Conservation (phyloP, 2,797 vertebrate genomes). For the Rhinella marina region DNA sequence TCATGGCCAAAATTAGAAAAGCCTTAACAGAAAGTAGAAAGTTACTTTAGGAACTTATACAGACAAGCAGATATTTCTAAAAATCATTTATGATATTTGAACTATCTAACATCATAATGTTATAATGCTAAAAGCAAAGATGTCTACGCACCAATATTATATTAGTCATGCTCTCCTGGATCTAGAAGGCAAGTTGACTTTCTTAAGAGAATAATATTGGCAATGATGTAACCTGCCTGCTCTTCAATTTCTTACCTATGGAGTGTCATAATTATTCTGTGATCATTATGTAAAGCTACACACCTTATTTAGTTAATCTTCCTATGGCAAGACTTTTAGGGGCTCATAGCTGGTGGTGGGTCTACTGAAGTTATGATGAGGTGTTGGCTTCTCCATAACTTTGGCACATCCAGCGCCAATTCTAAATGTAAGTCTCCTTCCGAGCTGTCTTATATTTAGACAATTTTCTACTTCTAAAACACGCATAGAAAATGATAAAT, state of each 20-base stretch:
- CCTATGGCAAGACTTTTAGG: too few relatives aligned
- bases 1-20: slow-evolving; percentile 40
- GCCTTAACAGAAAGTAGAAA: background rate
- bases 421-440: too few relatives aligned
- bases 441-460: too few relatives aligned
- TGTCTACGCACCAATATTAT: background rate
- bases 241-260: background rate
- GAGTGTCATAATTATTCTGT: background rate
- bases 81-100: background rate
- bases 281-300: too few relatives aligned
- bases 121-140: background rate
- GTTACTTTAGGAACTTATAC: background rate
- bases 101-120: too few relatives aligned
- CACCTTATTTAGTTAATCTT: too few relatives aligned
- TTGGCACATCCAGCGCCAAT: too few relatives aligned
- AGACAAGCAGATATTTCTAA: slow-evolving; percentile 1
- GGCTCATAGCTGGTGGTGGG: too few relatives aligned
- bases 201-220: background rate
- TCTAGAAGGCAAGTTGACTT: background rate
- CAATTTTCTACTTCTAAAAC: too few relatives aligned
- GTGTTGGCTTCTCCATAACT: too few relatives aligned
- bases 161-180: background rate
- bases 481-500: too few relatives aligned
- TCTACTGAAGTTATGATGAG: too few relatives aligned
- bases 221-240: background rate